A percentile compares a stretch with the other conserved stretches of the same genome.
phyloP scores from a whole-genome alignment of 2,888 invertebrate species.

The Oligia latruncula region DNA sequence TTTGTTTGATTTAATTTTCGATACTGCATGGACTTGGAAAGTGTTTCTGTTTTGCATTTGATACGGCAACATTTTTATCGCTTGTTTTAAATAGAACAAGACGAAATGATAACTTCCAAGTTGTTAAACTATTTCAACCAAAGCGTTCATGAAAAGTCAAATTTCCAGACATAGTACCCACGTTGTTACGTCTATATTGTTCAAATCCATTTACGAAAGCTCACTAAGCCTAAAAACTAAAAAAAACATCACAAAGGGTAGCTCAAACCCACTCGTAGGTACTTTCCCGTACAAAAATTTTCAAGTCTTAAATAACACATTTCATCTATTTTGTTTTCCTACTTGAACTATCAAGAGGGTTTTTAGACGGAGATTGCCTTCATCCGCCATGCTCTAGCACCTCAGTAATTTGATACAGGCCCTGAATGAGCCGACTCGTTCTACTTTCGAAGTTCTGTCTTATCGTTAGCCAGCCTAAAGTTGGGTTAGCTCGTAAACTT shows the following conservation, averaged over 20 bases:
- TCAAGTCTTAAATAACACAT: slow-evolving; percentile 14
- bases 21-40: slow-evolving; percentile 7
- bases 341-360: slow-evolving; percentile 45
- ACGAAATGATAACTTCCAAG: not conserved
- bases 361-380: slow-evolving; percentile 60
- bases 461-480: slow-evolving; percentile 13
- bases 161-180: not conserved
- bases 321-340: slow-evolving; percentile 37
- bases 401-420: slow-evolving; percentile 69
- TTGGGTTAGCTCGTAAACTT: slow-evolving; percentile 33
- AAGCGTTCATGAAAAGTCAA: not conserved
- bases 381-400: slow-evolving; percentile 57
- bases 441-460: slow-evolving; percentile 63
- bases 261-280: no score
- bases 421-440: slow-evolving; percentile 58
- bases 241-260: slow-evolving; percentile 5
- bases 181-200: not conserved
- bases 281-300: not conserved
- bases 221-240: not conserved
- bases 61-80: not conserved
- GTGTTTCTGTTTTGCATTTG: not conserved
- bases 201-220: slow-evolving; percentile 1
- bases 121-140: not conserved
- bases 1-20: slow-evolving; percentile 31
- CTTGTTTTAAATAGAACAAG: not conserved